Evolutionary conservation across 2,888 invertebrate species (phyloP).

Genomic region (Magallana nippona): DNA sequence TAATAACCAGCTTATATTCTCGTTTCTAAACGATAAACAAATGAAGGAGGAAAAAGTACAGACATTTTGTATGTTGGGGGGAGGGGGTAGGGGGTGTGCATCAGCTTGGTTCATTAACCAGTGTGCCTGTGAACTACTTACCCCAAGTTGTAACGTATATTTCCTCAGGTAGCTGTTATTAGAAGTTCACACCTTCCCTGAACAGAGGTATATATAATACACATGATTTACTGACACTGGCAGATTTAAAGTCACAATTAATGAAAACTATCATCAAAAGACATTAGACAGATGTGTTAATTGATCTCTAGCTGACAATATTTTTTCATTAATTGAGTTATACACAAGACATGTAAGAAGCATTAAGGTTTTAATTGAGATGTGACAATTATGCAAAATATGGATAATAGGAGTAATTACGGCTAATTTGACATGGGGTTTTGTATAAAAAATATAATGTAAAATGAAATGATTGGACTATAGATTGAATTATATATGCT

Average conservation of each 20-base stretch:
- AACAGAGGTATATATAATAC: neutral
- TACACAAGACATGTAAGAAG: neutral
- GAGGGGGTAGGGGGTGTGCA: no score
- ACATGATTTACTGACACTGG: neutral
- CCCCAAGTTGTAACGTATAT: neutral
- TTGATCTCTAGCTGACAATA: neutral
- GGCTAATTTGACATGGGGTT: neutral
- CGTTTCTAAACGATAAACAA: no score
- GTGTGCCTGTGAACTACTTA: neutral
- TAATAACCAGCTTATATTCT: no score
- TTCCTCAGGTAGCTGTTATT: neutral
- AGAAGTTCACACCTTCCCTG: conserved; percentile 3
- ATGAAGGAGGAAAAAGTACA: no score
- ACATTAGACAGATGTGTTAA: neutral
- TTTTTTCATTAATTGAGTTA: neutral
- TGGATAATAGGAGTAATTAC: neutral
- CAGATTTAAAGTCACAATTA: neutral
- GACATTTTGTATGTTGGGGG: no score
- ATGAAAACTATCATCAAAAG: neutral
- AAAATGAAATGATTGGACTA: no score
- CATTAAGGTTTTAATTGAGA: neutral
- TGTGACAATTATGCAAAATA: neutral
- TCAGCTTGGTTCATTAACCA: no score
- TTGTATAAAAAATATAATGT: no score
- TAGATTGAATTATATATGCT: no score